phyloP scores from a whole-genome alignment of 2,888 invertebrate species.

The Ophion slaviceki region DNA sequence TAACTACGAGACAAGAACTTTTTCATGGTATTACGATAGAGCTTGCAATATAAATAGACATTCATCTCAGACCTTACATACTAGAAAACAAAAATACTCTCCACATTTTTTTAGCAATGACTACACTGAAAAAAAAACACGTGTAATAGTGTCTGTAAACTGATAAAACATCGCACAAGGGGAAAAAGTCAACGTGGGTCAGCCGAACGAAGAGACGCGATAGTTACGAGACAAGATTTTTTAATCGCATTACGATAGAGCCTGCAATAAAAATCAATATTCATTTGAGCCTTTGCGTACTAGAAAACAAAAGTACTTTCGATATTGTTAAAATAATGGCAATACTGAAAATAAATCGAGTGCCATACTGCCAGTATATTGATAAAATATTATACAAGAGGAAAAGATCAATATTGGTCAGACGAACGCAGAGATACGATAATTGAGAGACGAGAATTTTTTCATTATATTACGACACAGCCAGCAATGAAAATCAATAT shows the following conservation, averaged over 20 bases:
- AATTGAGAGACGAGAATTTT: background rate
- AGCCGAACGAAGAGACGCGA: conserved; percentile 6
- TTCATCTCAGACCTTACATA: too few relatives aligned
- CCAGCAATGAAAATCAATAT: background rate
- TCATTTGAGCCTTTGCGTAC: background rate
- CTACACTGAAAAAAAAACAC: background rate
- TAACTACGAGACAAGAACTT: background rate
- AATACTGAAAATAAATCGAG: background rate
- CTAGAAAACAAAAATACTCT: background rate
- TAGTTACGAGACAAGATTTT: background rate
- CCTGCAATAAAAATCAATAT: background rate
- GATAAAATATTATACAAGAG: background rate
- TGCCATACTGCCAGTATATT: background rate
- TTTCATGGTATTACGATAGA: too few relatives aligned
- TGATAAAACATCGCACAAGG: background rate
- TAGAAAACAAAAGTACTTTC: background rate
- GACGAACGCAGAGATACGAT: conserved; percentile 5
- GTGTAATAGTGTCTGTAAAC: background rate
- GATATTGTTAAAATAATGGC: background rate
- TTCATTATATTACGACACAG: too few relatives aligned
- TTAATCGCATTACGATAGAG: too few relatives aligned
- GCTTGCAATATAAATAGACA: background rate
- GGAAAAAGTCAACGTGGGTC: background rate
- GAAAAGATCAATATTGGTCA: background rate
- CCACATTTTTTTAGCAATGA: background rate